phyloP scores from a whole-genome alignment of 2,888 invertebrate species.

The Syritta pipiens region DNA sequence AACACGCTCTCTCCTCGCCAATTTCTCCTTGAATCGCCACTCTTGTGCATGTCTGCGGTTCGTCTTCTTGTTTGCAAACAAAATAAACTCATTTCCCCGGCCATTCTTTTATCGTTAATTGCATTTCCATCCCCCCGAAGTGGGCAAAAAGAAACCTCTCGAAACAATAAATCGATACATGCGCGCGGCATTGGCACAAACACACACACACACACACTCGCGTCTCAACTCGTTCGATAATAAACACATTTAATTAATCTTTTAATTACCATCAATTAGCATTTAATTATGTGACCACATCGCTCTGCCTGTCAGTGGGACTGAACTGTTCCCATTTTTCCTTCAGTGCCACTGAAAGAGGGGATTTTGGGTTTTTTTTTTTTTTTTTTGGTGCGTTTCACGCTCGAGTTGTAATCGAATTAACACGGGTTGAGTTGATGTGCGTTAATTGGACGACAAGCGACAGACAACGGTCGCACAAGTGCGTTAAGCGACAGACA shows the following conservation, averaged over 20 bases:
- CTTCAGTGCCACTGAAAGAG: not conserved
- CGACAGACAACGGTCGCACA: constrained; percentile 2
- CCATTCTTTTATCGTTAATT: constrained; percentile 59
- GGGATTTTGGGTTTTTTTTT: not conserved
- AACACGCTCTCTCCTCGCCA: too few relatives aligned
- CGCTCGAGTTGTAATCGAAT: constrained; percentile 29
- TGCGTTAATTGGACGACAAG: not conserved
- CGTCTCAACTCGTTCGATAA: constrained; percentile 24
- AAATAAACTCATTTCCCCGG: constrained; percentile 51
- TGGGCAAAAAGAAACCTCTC: constrained; percentile 13
- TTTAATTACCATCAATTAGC: constrained; percentile 66
- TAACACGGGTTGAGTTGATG: constrained; percentile 27
- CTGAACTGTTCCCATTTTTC: constrained; percentile 1
- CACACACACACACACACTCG: not conserved
- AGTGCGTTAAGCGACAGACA: too few relatives aligned
- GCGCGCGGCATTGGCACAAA: not conserved
- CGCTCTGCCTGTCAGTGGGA: constrained; percentile 4
- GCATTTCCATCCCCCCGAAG: constrained; percentile 44
- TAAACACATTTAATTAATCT: constrained; percentile 63
- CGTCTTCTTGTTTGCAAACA: constrained; percentile 25
- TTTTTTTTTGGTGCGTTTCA: not conserved
- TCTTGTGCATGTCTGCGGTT: constrained; percentile 21
- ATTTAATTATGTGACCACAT: constrained; percentile 59
- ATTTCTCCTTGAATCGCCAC: constrained; percentile 5
- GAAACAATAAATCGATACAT: constrained; percentile 49